Evolutionary conservation across 2,797 vertebrate genomes (phyloP).

Genomic region (Xerus rutilus): DNA sequence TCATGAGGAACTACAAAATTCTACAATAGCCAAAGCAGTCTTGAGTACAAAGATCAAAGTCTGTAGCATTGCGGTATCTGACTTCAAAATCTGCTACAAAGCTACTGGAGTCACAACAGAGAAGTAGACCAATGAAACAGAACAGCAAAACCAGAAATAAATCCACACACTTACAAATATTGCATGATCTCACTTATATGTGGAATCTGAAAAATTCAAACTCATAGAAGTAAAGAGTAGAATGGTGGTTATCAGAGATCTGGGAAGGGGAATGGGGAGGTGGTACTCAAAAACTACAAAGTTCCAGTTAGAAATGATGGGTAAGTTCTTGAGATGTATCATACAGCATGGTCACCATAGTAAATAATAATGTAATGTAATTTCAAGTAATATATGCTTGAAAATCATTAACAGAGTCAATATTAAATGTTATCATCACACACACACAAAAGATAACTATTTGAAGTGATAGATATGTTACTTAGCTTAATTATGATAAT

Average conservation of each 20-base stretch:
- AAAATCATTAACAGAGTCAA: not conserved
- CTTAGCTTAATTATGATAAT: not conserved
- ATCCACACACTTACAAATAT: not conserved
- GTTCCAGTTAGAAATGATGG: not conserved
- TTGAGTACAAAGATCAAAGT: not conserved
- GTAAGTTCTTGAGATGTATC: not conserved
- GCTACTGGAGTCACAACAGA: not conserved
- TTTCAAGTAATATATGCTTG: not conserved
- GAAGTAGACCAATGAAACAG: not conserved
- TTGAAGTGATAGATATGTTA: not conserved
- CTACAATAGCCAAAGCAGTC: not conserved
- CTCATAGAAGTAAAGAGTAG: not conserved
- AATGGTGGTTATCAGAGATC: not conserved
- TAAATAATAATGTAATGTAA: not conserved
- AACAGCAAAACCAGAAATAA: not conserved
- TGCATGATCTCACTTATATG: not conserved
- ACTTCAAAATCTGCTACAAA: not conserved
- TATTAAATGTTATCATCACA: not conserved
- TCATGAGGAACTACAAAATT: not conserved
- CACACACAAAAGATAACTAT: not conserved
- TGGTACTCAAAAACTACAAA: not conserved
- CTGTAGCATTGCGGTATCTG: not conserved
- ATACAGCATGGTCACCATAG: not conserved
- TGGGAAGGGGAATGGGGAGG: too few species aligned
- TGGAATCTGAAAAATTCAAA: not conserved